phyloP scores from a whole-genome alignment of 2,113 vertebrate species.

The Xiphophorus maculatus region DNA sequence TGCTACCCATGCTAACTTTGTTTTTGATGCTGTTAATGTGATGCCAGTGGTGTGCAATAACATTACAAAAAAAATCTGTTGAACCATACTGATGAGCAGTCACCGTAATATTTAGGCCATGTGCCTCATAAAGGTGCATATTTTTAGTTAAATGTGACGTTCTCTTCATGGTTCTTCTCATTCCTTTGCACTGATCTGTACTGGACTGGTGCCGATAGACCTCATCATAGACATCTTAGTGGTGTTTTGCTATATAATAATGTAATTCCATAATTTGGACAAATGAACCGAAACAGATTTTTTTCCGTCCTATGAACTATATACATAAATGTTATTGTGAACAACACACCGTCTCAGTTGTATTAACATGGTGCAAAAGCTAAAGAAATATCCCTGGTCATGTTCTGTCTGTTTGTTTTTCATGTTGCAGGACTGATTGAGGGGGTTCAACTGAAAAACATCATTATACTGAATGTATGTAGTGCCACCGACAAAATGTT shows the following conservation, averaged over 20 bases:
- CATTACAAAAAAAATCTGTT: slow-evolving; percentile 56
- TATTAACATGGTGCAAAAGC: slow-evolving; percentile 75
- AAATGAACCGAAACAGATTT: slow-evolving; percentile 51
- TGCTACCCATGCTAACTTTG: slow-evolving; percentile 59
- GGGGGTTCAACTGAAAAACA: slow-evolving; percentile 75
- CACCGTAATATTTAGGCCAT: slow-evolving; percentile 60
- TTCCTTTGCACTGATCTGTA: slow-evolving; percentile 64
- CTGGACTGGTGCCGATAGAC: slow-evolving; percentile 59
- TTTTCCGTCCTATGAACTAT: slow-evolving; percentile 72
- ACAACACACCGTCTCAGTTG: slow-evolving; percentile 77
- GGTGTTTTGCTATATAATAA: slow-evolving; percentile 76
- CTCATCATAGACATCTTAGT: slow-evolving; percentile 73
- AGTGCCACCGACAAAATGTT: slow-evolving; percentile 83
- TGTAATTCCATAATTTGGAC: slow-evolving; percentile 66
- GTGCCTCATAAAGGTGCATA: slow-evolving; percentile 64
- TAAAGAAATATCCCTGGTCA: slow-evolving; percentile 64
- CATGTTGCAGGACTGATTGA: slow-evolving; percentile 73
- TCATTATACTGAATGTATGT: slow-evolving; percentile 84
- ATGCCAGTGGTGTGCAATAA: slow-evolving; percentile 72
- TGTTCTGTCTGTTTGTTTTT: slow-evolving; percentile 67
- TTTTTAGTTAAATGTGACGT: slow-evolving; percentile 69
- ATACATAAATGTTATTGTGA: slow-evolving; percentile 79
- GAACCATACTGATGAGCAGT: slow-evolving; percentile 60
- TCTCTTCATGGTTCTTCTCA: slow-evolving; percentile 58
- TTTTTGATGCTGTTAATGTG: slow-evolving; percentile 68